Percentiles rank a stretch among this genome's conserved stretches.
Conservation (phyloP, 2,888 invertebrate genomes). For the Thereva nobilitata region DNA sequence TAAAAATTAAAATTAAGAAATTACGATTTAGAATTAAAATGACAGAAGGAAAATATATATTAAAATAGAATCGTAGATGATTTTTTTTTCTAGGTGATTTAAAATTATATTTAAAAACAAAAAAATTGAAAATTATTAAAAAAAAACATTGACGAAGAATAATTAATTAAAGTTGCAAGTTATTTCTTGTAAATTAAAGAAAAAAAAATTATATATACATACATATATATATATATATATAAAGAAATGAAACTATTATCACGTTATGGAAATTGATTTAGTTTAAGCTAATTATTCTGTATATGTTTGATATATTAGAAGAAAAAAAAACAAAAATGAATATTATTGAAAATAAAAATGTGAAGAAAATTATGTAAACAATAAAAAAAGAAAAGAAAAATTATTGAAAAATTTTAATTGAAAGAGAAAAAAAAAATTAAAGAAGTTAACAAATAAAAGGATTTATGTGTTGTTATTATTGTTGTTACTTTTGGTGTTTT, state of each 20-base stretch:
- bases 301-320: constrained; percentile 28
- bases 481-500: too few species aligned
- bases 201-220: not conserved
- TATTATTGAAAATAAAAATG: too few species aligned
- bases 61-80: not conserved
- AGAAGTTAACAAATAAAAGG: too few species aligned
- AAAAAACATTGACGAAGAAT: constrained; percentile 21
- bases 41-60: too few species aligned
- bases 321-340: too few species aligned
- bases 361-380: too few species aligned
- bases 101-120: not conserved
- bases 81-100: not conserved
- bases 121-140: constrained; percentile 7
- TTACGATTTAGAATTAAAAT: too few species aligned
- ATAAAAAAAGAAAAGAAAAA: too few species aligned
- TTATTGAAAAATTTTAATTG: too few species aligned
- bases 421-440: too few species aligned
- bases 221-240: constrained; percentile 18
- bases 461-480: too few species aligned
- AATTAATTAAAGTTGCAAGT: constrained; percentile 18
- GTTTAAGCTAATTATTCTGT: not conserved
- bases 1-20: too few species aligned
- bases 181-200: constrained; percentile 18
- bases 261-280: constrained; percentile 20
- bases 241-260: constrained; percentile 18